Evolutionary conservation across 2,888 invertebrate genomes (phyloP), one percentile per base, ranked within the genome.

Genomic region (Morpho achilles): DNA sequence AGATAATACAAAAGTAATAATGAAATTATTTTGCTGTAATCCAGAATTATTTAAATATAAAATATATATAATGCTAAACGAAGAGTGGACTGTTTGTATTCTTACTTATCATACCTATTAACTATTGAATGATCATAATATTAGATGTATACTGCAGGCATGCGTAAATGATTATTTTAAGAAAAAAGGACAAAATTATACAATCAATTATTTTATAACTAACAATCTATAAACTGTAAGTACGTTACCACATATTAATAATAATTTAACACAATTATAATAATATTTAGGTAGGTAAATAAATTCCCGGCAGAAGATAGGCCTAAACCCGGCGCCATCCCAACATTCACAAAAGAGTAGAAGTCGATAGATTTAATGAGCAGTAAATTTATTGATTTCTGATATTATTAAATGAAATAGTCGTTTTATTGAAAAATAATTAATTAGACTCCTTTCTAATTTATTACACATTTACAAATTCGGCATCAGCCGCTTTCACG

Each of bases 401-500:
- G 8, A 5, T 39, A 10, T 10, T 44, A 32, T n/a, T 8, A 8
- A 7, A 40, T 8, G 16, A 10, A 51, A 52, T 16, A 41, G 9
- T 16, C 50, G 42, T 52, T 59, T 40, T 44, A 53, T 50, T 46
- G 8, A 22, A 45, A 62, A 54, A 59, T 46, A 64, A 60, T 46
- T 32, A 47, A 48, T 53, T 53, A 56, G 60, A 53, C 58, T 76
- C 79, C 77, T 79, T 82, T 84, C 79, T 84, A 82, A 86, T 84
- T 84, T 82, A 84, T 82, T 32, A 32, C 32, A 81, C 80, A 72
- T 73, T 76, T 76, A 77, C 73, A 82, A 84, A 84, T 79, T 86
- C 79, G 80, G 77, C 66, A 69, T 74, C 70, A 72, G 72, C 74
- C 79, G 84, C 88, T 88, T 88, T 89, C 89, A 83, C 84, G 82